phyloP scores from a whole-genome alignment of 2,888 invertebrate species.

The Cylloceria caligata region DNA sequence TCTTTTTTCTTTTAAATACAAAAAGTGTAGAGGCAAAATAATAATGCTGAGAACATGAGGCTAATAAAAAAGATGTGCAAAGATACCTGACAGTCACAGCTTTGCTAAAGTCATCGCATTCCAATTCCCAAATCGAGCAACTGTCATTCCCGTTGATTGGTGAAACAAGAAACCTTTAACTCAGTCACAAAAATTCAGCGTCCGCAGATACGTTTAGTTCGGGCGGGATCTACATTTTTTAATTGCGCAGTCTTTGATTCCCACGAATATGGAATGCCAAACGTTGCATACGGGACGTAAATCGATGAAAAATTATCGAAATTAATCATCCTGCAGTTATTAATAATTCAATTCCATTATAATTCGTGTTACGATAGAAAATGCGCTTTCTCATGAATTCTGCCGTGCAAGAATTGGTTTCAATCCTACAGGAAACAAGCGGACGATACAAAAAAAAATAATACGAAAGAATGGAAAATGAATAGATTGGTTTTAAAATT shows the following conservation, averaged over 20 bases:
- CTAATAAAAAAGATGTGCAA: neutral
- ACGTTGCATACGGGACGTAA: neutral
- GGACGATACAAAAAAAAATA: neutral
- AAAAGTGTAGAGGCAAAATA: neutral
- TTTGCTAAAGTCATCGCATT: conserved; percentile 22
- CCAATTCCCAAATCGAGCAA: neutral
- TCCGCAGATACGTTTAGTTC: neutral
- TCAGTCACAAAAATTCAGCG: conserved; percentile 20
- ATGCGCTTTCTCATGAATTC: too few species aligned
- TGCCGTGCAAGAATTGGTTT: too few species aligned
- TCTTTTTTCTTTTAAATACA: neutral
- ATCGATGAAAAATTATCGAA: neutral
- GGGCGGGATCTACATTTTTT: neutral
- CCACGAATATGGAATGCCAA: conserved; percentile 9
- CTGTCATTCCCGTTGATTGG: neutral
- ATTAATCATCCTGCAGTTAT: neutral
- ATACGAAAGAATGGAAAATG: neutral
- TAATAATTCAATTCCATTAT: neutral
- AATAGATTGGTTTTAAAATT: too few species aligned
- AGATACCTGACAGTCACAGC: neutral
- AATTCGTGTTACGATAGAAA: too few species aligned
- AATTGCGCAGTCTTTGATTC: conserved; percentile 19
- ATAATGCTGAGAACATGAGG: neutral
- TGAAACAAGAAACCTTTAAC: conserved; percentile 11
- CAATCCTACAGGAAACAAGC: too few species aligned